A percentile compares a stretch with the other conserved stretches of the same genome.
phyloP scores from a whole-genome alignment of 2,797 vertebrate species.

The Acanthurus lineatus region DNA sequence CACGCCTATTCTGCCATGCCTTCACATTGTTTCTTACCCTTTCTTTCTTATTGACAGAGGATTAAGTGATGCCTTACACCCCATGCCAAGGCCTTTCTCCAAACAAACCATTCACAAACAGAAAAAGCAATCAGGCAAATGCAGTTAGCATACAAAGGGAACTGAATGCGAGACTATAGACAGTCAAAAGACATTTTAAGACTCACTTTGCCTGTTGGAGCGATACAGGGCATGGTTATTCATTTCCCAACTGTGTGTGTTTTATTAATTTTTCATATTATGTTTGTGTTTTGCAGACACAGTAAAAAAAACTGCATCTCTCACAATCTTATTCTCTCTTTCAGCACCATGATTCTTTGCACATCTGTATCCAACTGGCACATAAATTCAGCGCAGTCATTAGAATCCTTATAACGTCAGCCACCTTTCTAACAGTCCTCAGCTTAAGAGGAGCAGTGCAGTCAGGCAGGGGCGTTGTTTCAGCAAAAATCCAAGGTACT shows the following conservation, averaged over 20 bases:
- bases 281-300: constrained; percentile 58
- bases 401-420: not conserved
- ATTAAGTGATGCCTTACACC: constrained; percentile 81
- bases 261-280: constrained; percentile 71
- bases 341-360: not conserved
- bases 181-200: constrained; percentile 73
- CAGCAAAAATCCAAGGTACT: too few relatives aligned
- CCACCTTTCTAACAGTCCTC: not conserved
- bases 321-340: not conserved
- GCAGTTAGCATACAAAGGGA: constrained; percentile 76
- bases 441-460: not conserved
- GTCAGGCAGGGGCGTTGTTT: not conserved
- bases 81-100: constrained; percentile 78
- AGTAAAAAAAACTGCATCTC: constrained; percentile 35
- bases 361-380: constrained; percentile 2
- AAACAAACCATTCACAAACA: constrained; percentile 83
- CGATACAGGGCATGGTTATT: constrained; percentile 78
- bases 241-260: constrained; percentile 68
- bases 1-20: constrained; percentile 78
- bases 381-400: constrained; percentile 13
- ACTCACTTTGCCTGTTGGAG: constrained; percentile 69
- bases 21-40: constrained; percentile 79
- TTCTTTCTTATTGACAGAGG: constrained; percentile 73
- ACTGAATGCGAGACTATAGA: constrained; percentile 66
- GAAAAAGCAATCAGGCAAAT: constrained; percentile 84